These are phyloP conservation scores for Acanthosepion lycidas DNA, from an alignment of 2,888 invertebrate genomes.

Conservation along the genomic window DNA sequence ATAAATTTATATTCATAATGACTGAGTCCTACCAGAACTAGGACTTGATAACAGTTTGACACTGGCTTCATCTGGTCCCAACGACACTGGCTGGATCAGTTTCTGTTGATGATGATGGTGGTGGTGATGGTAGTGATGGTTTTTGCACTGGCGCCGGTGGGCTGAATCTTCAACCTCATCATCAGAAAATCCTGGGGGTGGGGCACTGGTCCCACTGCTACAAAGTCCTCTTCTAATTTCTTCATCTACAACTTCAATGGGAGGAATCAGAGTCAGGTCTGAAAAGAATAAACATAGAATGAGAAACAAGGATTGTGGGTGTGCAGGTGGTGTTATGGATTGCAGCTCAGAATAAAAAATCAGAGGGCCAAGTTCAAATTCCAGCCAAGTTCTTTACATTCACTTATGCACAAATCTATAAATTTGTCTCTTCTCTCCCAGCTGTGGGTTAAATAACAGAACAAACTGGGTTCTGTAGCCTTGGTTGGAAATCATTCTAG, in stretches of 20 bases:
- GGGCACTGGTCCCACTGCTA: constrained; percentile 77
- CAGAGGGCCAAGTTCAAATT: too few species aligned
- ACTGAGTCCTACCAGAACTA: background rate
- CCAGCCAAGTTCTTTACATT: too few species aligned
- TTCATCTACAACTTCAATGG: constrained; percentile 77
- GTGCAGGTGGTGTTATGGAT: too few species aligned
- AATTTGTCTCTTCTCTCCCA: too few species aligned
- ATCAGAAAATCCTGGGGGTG: constrained; percentile 83
- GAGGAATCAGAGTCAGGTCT: constrained; percentile 88
- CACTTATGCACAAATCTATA: too few species aligned
- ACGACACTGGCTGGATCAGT: constrained; percentile 39
- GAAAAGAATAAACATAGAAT: constrained; percentile 13
- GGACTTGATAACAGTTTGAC: constrained; percentile 38
- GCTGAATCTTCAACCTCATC: background rate
- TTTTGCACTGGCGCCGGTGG: too few species aligned
- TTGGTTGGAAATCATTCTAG: too few species aligned
- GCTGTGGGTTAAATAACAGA: too few species aligned
- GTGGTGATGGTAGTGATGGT: background rate
- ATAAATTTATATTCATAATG: too few species aligned
- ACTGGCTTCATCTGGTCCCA: constrained; percentile 37
- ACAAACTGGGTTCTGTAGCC: too few species aligned
- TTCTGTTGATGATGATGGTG: constrained; percentile 23
- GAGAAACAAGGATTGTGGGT: too few species aligned
- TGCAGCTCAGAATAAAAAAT: too few species aligned
- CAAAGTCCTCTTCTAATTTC: constrained; percentile 60